A percentile compares a stretch with the other conserved stretches of the same genome.
Evolutionary conservation across 2,888 invertebrate genomes (phyloP).

Genomic region (Papilio demoleus): DNA sequence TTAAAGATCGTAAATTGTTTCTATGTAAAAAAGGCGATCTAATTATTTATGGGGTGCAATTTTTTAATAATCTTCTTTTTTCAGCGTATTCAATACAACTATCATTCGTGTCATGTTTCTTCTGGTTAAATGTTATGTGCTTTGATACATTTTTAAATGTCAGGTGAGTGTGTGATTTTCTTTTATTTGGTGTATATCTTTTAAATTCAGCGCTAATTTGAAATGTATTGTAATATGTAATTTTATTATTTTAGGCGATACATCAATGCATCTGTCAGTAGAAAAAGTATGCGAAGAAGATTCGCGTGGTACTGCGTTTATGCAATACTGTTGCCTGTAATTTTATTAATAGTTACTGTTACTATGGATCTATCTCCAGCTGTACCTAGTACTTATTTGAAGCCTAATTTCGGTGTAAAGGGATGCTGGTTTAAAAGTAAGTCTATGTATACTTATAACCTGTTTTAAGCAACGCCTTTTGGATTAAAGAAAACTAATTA

Average conservation of each 20-base stretch:
- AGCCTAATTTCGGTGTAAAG: conserved; percentile 82
- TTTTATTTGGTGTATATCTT: background rate
- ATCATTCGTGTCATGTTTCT: conserved; percentile 86
- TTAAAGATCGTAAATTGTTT: background rate
- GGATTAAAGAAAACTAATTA: no score
- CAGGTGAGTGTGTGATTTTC: conserved; percentile 63
- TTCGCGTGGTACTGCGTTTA: conserved; percentile 84
- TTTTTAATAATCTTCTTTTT: no score
- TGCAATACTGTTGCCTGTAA: conserved; percentile 80
- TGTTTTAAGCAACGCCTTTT: no score
- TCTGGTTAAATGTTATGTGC: conserved; percentile 88
- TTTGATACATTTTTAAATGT: conserved; percentile 86
- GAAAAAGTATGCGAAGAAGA: conserved; percentile 73
- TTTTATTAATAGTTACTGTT: conserved; percentile 82
- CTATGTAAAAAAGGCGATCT: no score
- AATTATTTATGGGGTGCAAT: no score
- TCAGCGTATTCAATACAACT: conserved; percentile 86
- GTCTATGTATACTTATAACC: no score
- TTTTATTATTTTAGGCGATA: conserved; percentile 67
- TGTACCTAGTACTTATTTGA: conserved; percentile 84
- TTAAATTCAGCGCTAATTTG: no score
- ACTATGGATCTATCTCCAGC: conserved; percentile 84
- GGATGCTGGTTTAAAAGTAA: conserved; percentile 86
- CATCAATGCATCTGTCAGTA: conserved; percentile 67
- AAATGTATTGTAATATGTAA: no score